phyloP scores from a whole-genome alignment of 2,888 invertebrate genomes.

The Gandaritis pyraliata region DNA sequence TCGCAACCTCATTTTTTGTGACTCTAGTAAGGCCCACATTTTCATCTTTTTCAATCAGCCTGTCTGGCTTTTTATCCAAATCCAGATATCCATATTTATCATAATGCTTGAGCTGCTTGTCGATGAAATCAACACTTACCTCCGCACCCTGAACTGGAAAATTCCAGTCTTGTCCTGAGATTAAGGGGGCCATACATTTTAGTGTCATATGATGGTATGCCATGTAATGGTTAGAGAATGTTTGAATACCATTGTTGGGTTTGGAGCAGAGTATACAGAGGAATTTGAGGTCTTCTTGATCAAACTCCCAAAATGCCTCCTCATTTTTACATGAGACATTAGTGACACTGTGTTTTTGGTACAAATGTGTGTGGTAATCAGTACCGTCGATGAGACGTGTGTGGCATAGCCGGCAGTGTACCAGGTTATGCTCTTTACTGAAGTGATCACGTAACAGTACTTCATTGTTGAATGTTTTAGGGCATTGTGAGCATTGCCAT shows the following conservation, averaged over 20 bases:
- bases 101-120: constrained; percentile 62
- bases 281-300: constrained; percentile 59
- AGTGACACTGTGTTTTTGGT: constrained; percentile 72
- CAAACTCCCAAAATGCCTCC: constrained; percentile 68
- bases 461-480: constrained; percentile 64
- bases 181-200: constrained; percentile 69
- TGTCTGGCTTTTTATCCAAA: constrained; percentile 50
- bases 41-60: constrained; percentile 23
- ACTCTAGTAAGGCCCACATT: neutral
- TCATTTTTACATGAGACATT: constrained; percentile 61
- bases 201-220: constrained; percentile 76
- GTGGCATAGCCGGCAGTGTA: constrained; percentile 76
- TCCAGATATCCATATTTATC: constrained; percentile 67
- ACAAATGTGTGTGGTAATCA: constrained; percentile 68
- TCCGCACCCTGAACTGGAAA: constrained; percentile 73
- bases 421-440: constrained; percentile 62
- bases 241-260: constrained; percentile 54
- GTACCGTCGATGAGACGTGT: constrained; percentile 70
- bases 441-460: constrained; percentile 64
- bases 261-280: constrained; percentile 71
- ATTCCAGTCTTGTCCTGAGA: constrained; percentile 69
- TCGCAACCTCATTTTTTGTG: constrained; percentile 5
- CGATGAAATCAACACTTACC: constrained; percentile 67
- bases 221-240: constrained; percentile 76
- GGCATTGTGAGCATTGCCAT: constrained; percentile 78